Evolutionary conservation across 2,888 invertebrate genomes (phyloP).

Genomic region (Bugulina stolonifera): DNA sequence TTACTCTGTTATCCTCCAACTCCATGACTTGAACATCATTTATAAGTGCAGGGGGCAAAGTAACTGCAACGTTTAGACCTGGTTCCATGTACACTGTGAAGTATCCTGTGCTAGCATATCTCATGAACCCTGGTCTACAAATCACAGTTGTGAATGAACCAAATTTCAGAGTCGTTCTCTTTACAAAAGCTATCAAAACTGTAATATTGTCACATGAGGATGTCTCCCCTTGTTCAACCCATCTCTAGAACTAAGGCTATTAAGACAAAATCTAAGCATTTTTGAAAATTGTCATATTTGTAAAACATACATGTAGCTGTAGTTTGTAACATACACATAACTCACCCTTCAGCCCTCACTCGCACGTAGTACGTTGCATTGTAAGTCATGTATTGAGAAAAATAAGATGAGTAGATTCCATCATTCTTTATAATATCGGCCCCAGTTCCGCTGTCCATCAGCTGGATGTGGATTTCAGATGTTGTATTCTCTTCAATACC

Average conservation of each 20-base stretch:
- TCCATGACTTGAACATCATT: slow-evolving; percentile 2
- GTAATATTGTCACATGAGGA: too few species aligned
- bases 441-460: neutral
- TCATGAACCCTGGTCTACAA: neutral
- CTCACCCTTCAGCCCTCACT: slow-evolving; percentile 20
- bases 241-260: too few species aligned
- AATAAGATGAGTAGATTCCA: neutral
- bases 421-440: slow-evolving; percentile 1
- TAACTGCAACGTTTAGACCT: neutral
- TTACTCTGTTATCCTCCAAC: neutral
- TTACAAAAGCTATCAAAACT: too few species aligned
- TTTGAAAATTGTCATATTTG: too few species aligned
- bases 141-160: neutral
- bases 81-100: slow-evolving; percentile 19
- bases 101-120: slow-evolving; percentile 13
- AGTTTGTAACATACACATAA: too few species aligned
- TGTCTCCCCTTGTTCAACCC: too few species aligned
- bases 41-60: neutral
- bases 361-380: slow-evolving; percentile 23
- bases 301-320: too few species aligned
- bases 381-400: neutral
- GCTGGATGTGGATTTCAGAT: neutral
- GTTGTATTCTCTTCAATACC: neutral
- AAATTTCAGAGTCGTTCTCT: too few species aligned
- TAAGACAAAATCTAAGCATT: too few species aligned